Evolutionary conservation across 2,888 invertebrate genomes (phyloP).

Genomic region (Salpingus planirostris): DNA sequence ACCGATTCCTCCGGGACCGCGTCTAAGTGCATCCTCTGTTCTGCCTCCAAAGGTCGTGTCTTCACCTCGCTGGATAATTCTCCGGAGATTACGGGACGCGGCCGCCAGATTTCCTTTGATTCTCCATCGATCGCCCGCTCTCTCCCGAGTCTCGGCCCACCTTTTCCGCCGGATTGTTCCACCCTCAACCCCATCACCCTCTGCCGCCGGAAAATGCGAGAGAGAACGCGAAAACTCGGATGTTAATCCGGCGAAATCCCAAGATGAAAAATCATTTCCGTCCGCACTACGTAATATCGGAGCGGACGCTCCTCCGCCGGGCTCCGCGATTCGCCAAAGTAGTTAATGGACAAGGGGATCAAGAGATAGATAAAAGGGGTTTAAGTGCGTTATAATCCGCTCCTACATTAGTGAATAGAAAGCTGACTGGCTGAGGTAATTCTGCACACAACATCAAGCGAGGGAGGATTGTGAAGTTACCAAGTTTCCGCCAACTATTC

Average conservation of each 20-base stretch:
- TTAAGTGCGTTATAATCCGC: slow-evolving; percentile 41
- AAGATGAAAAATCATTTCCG: too few species aligned
- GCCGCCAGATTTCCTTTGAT: slow-evolving; percentile 10
- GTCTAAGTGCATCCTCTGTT: slow-evolving; percentile 17
- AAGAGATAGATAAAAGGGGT: slow-evolving; percentile 34
- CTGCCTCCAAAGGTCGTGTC: slow-evolving; percentile 15
- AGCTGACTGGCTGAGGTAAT: slow-evolving; percentile 17
- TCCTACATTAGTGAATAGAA: slow-evolving; percentile 36
- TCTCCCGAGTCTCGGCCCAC: neutral
- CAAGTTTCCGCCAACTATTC: slow-evolving; percentile 18
- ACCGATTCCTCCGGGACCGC: slow-evolving; percentile 17
- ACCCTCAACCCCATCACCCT: too few species aligned
- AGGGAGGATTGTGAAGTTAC: slow-evolving; percentile 23
- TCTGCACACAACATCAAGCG: slow-evolving; percentile 19
- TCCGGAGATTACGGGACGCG: slow-evolving; percentile 11
- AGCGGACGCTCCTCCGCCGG: too few species aligned
- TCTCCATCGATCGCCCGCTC: slow-evolving; percentile 5
- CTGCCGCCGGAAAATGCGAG: too few species aligned
- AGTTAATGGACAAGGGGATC: slow-evolving; percentile 35
- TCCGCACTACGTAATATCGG: too few species aligned
- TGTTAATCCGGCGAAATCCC: too few species aligned
- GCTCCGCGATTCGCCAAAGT: too few species aligned
- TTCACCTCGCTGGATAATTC: slow-evolving; percentile 14
- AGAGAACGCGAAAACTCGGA: too few species aligned
- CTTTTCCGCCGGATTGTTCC: too few species aligned